Percentiles rank a stretch among this genome's conserved stretches.
phyloP scores from a whole-genome alignment of 2,113 vertebrate species.

The Lynx canadensis region DNA sequence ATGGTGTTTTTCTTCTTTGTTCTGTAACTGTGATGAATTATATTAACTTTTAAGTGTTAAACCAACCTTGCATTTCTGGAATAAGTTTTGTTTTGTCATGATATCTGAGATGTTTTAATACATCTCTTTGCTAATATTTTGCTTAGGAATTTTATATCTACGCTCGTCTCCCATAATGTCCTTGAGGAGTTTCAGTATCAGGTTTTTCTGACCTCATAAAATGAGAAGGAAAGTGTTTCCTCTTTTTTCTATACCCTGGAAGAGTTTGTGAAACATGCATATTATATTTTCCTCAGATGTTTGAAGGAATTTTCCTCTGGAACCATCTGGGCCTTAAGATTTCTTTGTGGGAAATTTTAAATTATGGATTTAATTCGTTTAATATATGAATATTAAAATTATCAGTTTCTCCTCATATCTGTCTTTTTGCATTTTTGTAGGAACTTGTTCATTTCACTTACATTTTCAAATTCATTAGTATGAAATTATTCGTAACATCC shows the following conservation, averaged over 20 bases:
- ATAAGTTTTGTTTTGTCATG: background rate
- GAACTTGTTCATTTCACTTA: background rate
- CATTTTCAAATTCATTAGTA: constrained; percentile 25
- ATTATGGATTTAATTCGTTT: background rate
- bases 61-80: constrained; percentile 57
- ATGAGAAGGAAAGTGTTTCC: background rate
- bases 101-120: background rate
- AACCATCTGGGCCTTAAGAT: background rate
- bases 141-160: background rate
- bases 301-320: background rate
- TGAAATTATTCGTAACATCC: background rate
- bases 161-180: background rate
- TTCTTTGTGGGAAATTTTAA: background rate
- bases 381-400: background rate
- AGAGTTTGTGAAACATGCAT: background rate
- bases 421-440: background rate
- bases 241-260: background rate
- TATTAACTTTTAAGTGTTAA: constrained; percentile 47
- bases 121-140: background rate
- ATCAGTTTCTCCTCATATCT: background rate
- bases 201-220: background rate
- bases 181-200: background rate
- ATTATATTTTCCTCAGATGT: background rate
- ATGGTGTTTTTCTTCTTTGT: constrained; percentile 8
- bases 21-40: background rate